Conservation (phyloP, 2,888 invertebrate genomes). For the Rotaria macrura region DNA sequence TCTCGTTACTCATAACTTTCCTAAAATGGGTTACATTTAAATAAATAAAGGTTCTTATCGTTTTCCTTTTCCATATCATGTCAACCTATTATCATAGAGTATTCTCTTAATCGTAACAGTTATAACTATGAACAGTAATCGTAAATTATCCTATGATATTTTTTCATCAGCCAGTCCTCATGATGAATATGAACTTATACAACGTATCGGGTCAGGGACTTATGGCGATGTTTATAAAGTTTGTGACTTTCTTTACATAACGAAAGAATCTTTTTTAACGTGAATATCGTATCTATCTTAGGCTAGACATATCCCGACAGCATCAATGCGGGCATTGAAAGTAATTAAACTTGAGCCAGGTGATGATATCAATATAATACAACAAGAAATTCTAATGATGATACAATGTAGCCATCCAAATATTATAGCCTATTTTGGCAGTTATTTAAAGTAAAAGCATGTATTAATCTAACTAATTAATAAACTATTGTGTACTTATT, state of each 20-base stretch:
- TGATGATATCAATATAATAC: constrained; percentile 79
- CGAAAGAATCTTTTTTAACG: neutral
- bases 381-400: constrained; percentile 91
- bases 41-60: neutral
- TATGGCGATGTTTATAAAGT: constrained; percentile 86
- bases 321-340: constrained; percentile 92
- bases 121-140: neutral
- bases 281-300: constrained; percentile 47
- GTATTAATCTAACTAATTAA: neutral
- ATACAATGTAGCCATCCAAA: constrained; percentile 90
- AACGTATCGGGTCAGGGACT: constrained; percentile 96
- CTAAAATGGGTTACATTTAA: too few species aligned
- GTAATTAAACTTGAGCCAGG: constrained; percentile 95
- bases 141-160: neutral
- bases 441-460: constrained; percentile 63
- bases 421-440: constrained; percentile 93
- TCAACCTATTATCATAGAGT: neutral
- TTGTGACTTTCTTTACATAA: neutral
- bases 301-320: constrained; percentile 83
- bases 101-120: neutral
- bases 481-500: constrained; percentile 22
- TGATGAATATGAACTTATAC: constrained; percentile 86
- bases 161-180: constrained; percentile 23
- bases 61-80: neutral
- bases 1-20: neutral